Evolutionary conservation across 2,113 vertebrate genomes (phyloP), one percentile per base, ranked within the genome.

Genomic region (Rallus limicola): DNA sequence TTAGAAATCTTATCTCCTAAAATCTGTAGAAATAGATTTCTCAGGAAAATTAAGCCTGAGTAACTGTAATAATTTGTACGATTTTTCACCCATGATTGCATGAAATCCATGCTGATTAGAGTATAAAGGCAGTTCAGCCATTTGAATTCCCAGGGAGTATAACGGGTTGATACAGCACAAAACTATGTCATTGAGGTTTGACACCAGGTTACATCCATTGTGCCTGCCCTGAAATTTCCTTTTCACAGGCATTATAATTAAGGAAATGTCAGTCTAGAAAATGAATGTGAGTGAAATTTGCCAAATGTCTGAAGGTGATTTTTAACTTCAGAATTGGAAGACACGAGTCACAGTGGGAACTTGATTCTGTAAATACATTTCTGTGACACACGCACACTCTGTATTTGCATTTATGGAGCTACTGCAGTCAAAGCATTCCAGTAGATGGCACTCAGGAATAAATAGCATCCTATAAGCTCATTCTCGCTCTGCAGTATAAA

Each of bases 401-500:
- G 36, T 19, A 23, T 38, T 40, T 38, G 20, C 19, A n/a, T 79
- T 78, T 75, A 60, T 18, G 44, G 34, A 88, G 44, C 25, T 40
- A 50, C 53, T 25, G 55, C 11, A 71, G 26, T 28, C 7, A 1
- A 48, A 89, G 24, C 38, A 52, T 79, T 78, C 93, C 96, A 89
- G 95, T 63, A 97, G 96, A 67, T 96, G 96, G 91, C 96, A 94
- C 83, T 93, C 86, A 62, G 87, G 83, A 96, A 95, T 90, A 79
- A 88, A 90, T 11, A 90, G 31, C 48, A 50, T 34, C 65, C 69
- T 71, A 13, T 68, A 76, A 65, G 11, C 15, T 58, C 59, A 69
- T 86, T 62, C 29, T 84, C 12, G 25, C 36, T 46, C 31, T 75
- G 26, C 33, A 26, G 10, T 31, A n/a, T 20, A 80, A 93, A 68